A percentile compares a stretch with the other conserved stretches of the same genome.
These are phyloP conservation scores for Chrysina gloriosa DNA, from an alignment of 2,888 invertebrate genomes.

Conservation along the genomic window DNA sequence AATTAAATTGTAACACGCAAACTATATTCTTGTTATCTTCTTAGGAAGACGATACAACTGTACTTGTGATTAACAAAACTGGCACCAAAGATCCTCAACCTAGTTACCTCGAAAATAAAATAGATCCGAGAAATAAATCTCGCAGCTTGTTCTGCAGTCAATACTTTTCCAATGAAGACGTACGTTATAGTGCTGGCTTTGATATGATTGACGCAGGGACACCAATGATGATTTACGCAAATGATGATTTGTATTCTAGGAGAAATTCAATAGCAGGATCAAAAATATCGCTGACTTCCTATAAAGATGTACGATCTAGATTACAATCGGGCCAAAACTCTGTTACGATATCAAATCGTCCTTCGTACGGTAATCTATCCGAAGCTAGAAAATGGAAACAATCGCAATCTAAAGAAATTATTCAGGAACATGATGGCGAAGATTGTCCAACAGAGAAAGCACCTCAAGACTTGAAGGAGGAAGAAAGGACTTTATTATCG, in stretches of 20 bases:
- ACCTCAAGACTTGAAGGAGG: slow-evolving; percentile 64
- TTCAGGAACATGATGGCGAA: slow-evolving; percentile 54
- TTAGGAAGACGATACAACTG: slow-evolving; percentile 26
- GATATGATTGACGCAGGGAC: slow-evolving; percentile 75
- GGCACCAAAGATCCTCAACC: slow-evolving; percentile 41
- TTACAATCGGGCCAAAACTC: slow-evolving; percentile 53
- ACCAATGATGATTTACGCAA: slow-evolving; percentile 75
- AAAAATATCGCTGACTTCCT: slow-evolving; percentile 63
- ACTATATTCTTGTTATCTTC: neutral
- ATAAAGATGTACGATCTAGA: slow-evolving; percentile 57
- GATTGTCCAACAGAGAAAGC: slow-evolving; percentile 61
- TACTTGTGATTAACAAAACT: slow-evolving; percentile 1
- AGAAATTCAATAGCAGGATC: slow-evolving; percentile 59
- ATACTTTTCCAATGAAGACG: slow-evolving; percentile 74
- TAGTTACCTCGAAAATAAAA: slow-evolving; percentile 45
- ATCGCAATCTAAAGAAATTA: slow-evolving; percentile 50
- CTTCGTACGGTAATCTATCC: slow-evolving; percentile 55
- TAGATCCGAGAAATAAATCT: slow-evolving; percentile 60
- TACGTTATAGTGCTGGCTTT: slow-evolving; percentile 72
- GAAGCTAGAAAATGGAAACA: slow-evolving; percentile 53
- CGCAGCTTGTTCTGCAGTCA: slow-evolving; percentile 72
- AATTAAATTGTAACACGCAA: neutral
- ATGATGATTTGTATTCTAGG: slow-evolving; percentile 73
- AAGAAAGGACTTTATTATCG: slow-evolving; percentile 64
- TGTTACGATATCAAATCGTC: slow-evolving; percentile 63